Conservation (phyloP, 1,140 invertebrate genomes). For the Lepidurus apus region DNA sequence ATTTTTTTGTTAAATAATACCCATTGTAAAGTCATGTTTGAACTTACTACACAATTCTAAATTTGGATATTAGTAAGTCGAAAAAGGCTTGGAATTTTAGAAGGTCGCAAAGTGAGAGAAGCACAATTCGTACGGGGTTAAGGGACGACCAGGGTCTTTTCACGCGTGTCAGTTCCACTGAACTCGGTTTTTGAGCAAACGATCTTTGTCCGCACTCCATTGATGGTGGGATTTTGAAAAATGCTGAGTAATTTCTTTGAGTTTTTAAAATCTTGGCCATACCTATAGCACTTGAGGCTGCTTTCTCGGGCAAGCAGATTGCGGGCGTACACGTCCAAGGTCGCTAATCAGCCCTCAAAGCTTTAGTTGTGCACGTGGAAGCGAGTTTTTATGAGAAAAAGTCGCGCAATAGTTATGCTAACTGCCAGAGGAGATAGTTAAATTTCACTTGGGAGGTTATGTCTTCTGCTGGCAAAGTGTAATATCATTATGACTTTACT, state of each 20-base stretch:
- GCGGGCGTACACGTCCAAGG: neutral
- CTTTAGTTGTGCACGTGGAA: neutral
- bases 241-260: neutral
- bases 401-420: too few species aligned
- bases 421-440: too few species aligned
- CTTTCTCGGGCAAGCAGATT: neutral
- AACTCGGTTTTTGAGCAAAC: neutral
- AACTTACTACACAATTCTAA: too few species aligned
- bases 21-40: too few species aligned
- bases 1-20: too few species aligned
- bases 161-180: neutral
- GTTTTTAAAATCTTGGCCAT: neutral
- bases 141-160: neutral
- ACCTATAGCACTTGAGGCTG: too few species aligned
- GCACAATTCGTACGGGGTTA: neutral
- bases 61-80: too few species aligned
- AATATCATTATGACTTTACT: too few species aligned
- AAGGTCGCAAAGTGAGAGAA: neutral
- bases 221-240: neutral
- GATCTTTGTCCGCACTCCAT: neutral
- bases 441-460: too few species aligned
- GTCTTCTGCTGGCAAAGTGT: too few species aligned
- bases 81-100: too few species aligned
- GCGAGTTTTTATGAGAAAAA: too few species aligned
- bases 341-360: neutral